Evolutionary conservation across 2,888 invertebrate genomes (phyloP), one percentile per base, ranked within the genome.

Genomic region (Hanleya hanleyi): DNA sequence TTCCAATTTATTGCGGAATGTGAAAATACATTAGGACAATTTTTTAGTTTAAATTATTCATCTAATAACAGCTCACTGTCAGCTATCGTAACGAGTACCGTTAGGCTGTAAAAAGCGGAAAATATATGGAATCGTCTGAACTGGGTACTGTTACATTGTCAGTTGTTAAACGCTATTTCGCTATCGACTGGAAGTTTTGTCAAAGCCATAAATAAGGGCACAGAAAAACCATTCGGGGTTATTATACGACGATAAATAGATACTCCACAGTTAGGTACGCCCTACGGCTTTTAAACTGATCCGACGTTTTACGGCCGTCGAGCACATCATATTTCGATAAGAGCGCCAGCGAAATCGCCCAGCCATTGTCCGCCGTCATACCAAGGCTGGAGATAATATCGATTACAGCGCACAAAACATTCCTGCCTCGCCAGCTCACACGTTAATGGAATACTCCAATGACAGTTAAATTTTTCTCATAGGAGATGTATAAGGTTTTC

Each of bases 261-360:
- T 29, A 29, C 32, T 57, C 57, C 15, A 29, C 57, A 29, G 57
- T 57, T 29, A 29, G 57, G 57, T 29, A 57, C 57, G 57, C 57
- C 57, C 57, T 57, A 32, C 32, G 57, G 57, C 57, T 57, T 29
- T 57, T 57, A 57, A 57, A 57, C 57, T 29, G 57, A 57, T 57
- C 57, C 12, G 22, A 15, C 32, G 57, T 32, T 57, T 57, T 29
- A 57, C 57, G 32, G 29, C 32, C 26, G 26, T 29, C 12, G 22
- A 57, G 22, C 57, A 57, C 57, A 57, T 57, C 57, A 57, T 57
- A 57, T 57, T 57, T 3, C 22, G 57, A 57, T 57, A 57, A 57
- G 26, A 22, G 57, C 57, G 57, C 29, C 57, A 26, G 22, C 15
- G 57, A 26, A 9, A 15, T 32, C 57, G 32, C 29, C 15, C 32